Conservation (phyloP, 2,888 invertebrate genomes). For the Limnephilus lunatus region DNA sequence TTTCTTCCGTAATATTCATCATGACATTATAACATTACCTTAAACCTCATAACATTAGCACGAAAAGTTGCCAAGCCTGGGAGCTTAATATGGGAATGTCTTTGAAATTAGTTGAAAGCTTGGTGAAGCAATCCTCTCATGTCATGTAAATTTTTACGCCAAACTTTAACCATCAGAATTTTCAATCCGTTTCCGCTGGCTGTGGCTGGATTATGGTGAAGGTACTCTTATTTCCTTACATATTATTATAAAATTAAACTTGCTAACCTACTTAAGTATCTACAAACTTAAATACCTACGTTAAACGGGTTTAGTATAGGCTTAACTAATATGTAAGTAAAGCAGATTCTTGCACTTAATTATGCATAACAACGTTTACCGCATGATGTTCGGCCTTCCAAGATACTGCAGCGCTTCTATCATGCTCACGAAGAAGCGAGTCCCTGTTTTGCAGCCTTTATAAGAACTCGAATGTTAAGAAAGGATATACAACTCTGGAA, state of each 20-base stretch:
- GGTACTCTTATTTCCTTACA: background rate
- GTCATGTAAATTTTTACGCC: conserved; percentile 52
- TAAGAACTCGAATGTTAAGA: too few species aligned
- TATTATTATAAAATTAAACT: background rate
- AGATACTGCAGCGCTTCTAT: too few species aligned
- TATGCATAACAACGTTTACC: too few species aligned
- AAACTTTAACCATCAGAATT: conserved; percentile 47
- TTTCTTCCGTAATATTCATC: background rate
- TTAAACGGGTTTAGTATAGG: background rate
- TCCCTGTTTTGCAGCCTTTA: too few species aligned
- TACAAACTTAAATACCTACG: background rate
- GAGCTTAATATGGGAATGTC: conserved; percentile 56
- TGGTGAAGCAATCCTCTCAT: conserved; percentile 29
- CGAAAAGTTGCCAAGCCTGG: conserved; percentile 39
- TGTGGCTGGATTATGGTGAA: background rate
- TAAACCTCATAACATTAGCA: conserved; percentile 16
- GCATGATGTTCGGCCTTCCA: too few species aligned
- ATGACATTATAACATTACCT: background rate
- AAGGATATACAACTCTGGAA: too few species aligned
- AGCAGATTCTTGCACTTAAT: background rate
- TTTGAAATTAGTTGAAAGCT: conserved; percentile 49
- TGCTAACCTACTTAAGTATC: background rate
- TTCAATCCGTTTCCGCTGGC: conserved; percentile 21
- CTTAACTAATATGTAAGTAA: background rate
- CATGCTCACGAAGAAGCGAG: too few species aligned